phyloP scores from a whole-genome alignment of 2,113 vertebrate species.

The Microtus pennsylvanicus region DNA sequence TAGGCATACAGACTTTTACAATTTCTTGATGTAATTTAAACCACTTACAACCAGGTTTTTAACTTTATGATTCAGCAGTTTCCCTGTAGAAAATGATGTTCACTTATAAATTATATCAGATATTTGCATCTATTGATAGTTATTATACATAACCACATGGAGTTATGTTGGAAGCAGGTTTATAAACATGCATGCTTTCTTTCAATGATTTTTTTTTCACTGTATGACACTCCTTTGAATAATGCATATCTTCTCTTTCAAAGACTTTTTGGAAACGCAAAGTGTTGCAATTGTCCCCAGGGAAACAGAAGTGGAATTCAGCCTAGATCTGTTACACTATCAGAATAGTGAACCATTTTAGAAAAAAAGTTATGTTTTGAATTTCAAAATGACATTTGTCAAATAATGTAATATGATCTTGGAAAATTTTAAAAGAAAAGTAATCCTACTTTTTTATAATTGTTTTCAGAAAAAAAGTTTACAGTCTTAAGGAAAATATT shows the following conservation, averaged over 20 bases:
- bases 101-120: constrained; percentile 60
- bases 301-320: constrained; percentile 67
- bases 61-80: constrained; percentile 67
- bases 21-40: constrained; percentile 73
- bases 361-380: constrained; percentile 70
- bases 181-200: constrained; percentile 70
- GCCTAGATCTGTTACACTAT: constrained; percentile 69
- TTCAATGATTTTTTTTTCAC: constrained; percentile 1
- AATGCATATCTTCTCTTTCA: constrained; percentile 61
- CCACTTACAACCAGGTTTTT: constrained; percentile 68
- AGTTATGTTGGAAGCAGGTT: constrained; percentile 65
- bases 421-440: constrained; percentile 81
- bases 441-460: constrained; percentile 82
- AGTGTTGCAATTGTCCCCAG: constrained; percentile 76
- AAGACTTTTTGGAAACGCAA: constrained; percentile 80
- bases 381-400: constrained; percentile 69
- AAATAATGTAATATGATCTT: constrained; percentile 73
- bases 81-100: constrained; percentile 60
- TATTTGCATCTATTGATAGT: constrained; percentile 58
- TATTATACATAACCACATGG: constrained; percentile 61
- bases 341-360: constrained; percentile 60
- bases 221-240: constrained; percentile 69
- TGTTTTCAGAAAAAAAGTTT: constrained; percentile 87
- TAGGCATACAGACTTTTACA: constrained; percentile 66
- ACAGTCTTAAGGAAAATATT: constrained; percentile 90